Evolutionary conservation across 92 coral and sea anemone genomes (phyloP), one percentile per base, ranked within the genome.

Genomic region (Micromussa lordhowensis): DNA sequence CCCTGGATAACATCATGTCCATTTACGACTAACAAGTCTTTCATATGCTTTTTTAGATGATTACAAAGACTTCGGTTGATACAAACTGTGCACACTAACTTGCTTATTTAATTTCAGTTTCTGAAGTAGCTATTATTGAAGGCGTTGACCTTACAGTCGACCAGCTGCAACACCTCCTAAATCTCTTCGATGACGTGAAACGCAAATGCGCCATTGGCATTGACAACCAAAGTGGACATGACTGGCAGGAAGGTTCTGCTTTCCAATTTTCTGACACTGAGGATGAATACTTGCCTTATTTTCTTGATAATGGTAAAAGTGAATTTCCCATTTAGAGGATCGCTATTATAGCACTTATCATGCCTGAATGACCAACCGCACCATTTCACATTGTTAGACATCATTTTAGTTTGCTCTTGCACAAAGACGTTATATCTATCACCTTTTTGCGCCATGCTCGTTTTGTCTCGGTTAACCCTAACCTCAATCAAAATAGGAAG

Each of bases 151-250:
- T 74, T 36, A 36, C 49, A 74, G 5, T 32, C 53, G 53, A 1
- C 21, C 18, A 35, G 55, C 55, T n/a, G n/a, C 1, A 76, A 76
- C 31, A 76, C 3, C 0, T 40, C 48, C 48, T 40, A 40, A 40
- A 40, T 40, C 28, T 14, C 61, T 30, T 76, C 57, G 32, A 0
- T 36, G 16, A 24, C 36, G 59, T 44, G 61, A 24, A 76, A 48
- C 11, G 35, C n/a, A n/a, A n/a, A n/a, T n/a, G n/a, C 34, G 30
- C 80, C 63, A 32, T 76, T 7, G 63, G 80, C 16, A 32, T 76
- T 76, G 58, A 76, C 63, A 76, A 76, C 80, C 19, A 76, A 76
- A 76, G 28, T 76, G 63, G 59, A 76, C 22, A 1, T 76, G 13
- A 32, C 40, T n/a, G n/a, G n/a, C n/a, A n/a, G 38, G 79, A 51